These are phyloP conservation scores for Drosophila hamatofila DNA, from an alignment of 2,888 invertebrate species.

Conservation along the genomic window DNA sequence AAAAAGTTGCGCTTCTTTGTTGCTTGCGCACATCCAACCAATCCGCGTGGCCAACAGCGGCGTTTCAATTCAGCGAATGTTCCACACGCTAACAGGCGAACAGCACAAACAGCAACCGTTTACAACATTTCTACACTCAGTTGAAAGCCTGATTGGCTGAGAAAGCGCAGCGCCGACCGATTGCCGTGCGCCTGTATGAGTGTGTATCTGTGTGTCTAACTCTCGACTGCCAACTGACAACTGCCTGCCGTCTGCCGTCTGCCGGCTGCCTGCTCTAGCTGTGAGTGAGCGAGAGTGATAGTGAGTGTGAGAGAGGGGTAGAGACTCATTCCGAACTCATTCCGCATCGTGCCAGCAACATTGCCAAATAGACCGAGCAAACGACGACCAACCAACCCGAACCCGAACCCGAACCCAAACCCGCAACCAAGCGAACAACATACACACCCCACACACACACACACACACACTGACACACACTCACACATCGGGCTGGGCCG, in stretches of 20 bases:
- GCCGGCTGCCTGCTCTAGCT: neutral
- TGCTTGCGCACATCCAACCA: constrained; percentile 80
- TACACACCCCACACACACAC: constrained; percentile 15
- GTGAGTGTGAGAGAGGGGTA: constrained; percentile 4
- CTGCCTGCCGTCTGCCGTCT: neutral
- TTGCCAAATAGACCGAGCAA: constrained; percentile 21
- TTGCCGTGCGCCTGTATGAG: constrained; percentile 49
- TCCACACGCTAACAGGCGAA: constrained; percentile 84
- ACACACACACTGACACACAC: neutral
- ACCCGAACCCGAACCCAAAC: neutral
- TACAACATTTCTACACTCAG: constrained; percentile 73
- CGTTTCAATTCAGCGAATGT: constrained; percentile 84
- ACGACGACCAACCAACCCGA: constrained; percentile 1
- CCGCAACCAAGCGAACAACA: constrained; percentile 2
- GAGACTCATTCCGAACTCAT: constrained; percentile 6
- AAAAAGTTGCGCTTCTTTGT: constrained; percentile 81
- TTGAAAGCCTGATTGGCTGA: constrained; percentile 72
- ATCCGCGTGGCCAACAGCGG: constrained; percentile 80
- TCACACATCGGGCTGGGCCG: constrained; percentile 36
- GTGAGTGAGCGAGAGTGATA: neutral
- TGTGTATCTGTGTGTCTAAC: constrained; percentile 40
- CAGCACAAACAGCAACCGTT: constrained; percentile 61
- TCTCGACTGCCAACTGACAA: neutral
- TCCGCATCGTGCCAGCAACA: constrained; percentile 37
- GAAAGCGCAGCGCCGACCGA: constrained; percentile 57